These are phyloP conservation scores for Drosophila quadrilineata DNA, from an alignment of 1,140 invertebrate genomes.

Conservation along the genomic window DNA sequence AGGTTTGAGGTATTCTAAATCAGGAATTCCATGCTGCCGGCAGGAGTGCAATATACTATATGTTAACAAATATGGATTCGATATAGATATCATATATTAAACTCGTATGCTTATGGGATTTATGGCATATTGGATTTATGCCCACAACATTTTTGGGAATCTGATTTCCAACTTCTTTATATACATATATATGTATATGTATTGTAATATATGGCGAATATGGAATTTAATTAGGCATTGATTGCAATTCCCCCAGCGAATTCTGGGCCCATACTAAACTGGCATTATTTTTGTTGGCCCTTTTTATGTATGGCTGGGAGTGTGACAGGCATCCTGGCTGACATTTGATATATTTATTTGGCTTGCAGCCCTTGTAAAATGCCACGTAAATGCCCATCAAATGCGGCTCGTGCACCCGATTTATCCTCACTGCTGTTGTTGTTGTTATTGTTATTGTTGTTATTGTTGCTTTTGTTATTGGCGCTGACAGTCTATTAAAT, in stretches of 20 bases:
- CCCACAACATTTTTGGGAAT: slow-evolving; percentile 7
- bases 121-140: slow-evolving; percentile 14
- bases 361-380: slow-evolving; percentile 38
- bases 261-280: slow-evolving; percentile 15
- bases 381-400: slow-evolving; percentile 61
- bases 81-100: not conserved
- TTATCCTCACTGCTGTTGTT: not conserved
- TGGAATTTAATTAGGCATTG: slow-evolving; percentile 64
- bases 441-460: not conserved
- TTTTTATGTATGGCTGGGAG: no score
- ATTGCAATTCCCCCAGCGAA: slow-evolving; percentile 25
- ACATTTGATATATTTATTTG: slow-evolving; percentile 56
- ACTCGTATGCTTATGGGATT: no score
- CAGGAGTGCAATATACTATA: slow-evolving; percentile 40
- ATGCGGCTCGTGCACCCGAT: slow-evolving; percentile 11
- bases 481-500: slow-evolving; percentile 61
- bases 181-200: no score
- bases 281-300: slow-evolving; percentile 15
- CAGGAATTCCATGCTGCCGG: slow-evolving; percentile 33
- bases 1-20: slow-evolving; percentile 34
- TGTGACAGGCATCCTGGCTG: slow-evolving; percentile 24
- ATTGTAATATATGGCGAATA: no score
- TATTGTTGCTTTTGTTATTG: slow-evolving; percentile 24
- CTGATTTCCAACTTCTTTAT: slow-evolving; percentile 45
- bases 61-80: not conserved